Evolutionary conservation across 2,888 invertebrate genomes (phyloP).

Genomic region (Leptinotarsa haldemani): DNA sequence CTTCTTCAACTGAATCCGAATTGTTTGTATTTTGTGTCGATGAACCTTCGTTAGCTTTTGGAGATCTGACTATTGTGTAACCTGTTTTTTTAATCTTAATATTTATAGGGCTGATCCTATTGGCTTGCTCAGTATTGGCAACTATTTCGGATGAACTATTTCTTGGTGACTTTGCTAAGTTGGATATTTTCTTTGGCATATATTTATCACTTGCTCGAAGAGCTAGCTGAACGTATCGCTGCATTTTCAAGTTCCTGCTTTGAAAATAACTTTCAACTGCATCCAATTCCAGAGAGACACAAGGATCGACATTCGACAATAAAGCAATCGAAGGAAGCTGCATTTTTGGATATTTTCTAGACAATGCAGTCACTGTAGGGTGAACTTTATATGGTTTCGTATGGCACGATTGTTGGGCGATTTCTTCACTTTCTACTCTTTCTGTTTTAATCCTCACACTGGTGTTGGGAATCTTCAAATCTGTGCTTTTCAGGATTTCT

Average conservation of each 20-base stretch:
- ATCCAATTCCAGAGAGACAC: constrained; percentile 48
- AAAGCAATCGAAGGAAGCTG: constrained; percentile 32
- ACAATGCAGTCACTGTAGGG: constrained; percentile 40
- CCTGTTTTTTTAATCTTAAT: neutral
- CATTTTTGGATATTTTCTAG: constrained; percentile 33
- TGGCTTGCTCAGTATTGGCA: neutral
- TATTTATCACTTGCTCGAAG: constrained; percentile 1
- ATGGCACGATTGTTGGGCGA: neutral
- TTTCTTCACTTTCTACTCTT: constrained; percentile 3
- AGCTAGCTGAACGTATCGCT: constrained; percentile 22
- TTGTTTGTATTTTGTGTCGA: neutral
- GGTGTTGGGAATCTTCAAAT: constrained; percentile 38
- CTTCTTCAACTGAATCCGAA: neutral
- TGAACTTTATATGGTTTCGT: constrained; percentile 23
- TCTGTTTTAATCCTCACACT: constrained; percentile 35
- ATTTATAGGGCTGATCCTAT: neutral
- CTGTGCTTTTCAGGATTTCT: constrained; percentile 23
- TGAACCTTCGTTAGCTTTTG: neutral
- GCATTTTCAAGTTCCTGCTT: constrained; percentile 32
- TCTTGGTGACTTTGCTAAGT: neutral
- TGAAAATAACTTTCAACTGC: constrained; percentile 48
- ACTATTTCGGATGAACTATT: neutral
- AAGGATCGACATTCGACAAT: constrained; percentile 36
- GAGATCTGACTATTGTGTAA: neutral
- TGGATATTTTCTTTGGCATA: neutral